These are phyloP conservation scores for Trichogramma pretiosum DNA, from an alignment of 1,140 invertebrate genomes.

Conservation along the genomic window DNA sequence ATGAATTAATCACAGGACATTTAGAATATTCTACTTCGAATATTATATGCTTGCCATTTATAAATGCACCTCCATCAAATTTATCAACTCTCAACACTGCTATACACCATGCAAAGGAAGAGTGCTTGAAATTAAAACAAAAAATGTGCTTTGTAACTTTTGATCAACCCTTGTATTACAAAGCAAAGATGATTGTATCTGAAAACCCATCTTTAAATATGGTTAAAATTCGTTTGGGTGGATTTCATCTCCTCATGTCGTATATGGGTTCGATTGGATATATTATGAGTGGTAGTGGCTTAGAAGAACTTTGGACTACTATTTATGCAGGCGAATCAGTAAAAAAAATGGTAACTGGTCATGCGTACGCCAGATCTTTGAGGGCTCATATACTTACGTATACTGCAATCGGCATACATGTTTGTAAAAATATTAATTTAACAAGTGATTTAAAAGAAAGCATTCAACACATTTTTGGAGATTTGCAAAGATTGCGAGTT, in stretches of 20 bases:
- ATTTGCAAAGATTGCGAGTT: background rate
- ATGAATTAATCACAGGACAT: constrained; percentile 4
- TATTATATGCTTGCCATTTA: constrained; percentile 20
- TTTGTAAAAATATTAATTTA: constrained; percentile 2
- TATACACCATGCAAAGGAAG: constrained; percentile 11
- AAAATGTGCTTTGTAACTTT: constrained; percentile 30
- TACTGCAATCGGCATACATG: constrained; percentile 2
- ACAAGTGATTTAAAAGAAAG: background rate
- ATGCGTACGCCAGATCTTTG: constrained; percentile 31
- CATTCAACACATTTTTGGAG: background rate
- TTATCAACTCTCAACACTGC: constrained; percentile 21
- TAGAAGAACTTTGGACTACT: constrained; percentile 30
- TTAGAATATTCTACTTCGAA: background rate
- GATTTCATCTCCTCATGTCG: constrained; percentile 35
- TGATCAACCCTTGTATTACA: constrained; percentile 25
- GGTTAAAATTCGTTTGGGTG: constrained; percentile 23
- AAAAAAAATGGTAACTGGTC: constrained; percentile 35
- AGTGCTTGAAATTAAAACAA: constrained; percentile 19
- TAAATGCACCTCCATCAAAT: constrained; percentile 17
- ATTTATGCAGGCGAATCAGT: constrained; percentile 32
- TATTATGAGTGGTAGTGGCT: constrained; percentile 37
- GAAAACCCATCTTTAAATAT: constrained; percentile 12
- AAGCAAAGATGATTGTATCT: constrained; percentile 22
- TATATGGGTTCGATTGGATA: constrained; percentile 37
- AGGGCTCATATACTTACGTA: constrained; percentile 25